Evolutionary conservation across 2,888 invertebrate genomes (phyloP).

Genomic region (Hypomecis punctinalis): DNA sequence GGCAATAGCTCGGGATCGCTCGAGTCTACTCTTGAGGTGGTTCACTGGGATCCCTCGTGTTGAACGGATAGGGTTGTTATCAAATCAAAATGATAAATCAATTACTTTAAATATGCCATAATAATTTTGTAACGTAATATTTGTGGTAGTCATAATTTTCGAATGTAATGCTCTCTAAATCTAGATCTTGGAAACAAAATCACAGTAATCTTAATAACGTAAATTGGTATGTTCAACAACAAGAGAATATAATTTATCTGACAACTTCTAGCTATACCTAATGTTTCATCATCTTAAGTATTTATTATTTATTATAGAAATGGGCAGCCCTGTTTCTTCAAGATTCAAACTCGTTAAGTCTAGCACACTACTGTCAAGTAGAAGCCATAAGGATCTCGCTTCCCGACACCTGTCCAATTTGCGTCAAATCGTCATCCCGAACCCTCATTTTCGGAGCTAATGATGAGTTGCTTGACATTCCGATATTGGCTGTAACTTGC

Average conservation of each 20-base stretch:
- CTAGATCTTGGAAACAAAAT: too few relatives aligned
- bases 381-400: conserved; percentile 51
- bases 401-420: conserved; percentile 76
- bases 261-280: too few relatives aligned
- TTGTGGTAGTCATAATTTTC: too few relatives aligned
- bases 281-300: too few relatives aligned
- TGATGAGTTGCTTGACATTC: conserved; percentile 39
- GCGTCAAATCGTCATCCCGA: conserved; percentile 66
- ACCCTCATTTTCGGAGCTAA: conserved; percentile 54
- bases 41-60: conserved; percentile 52
- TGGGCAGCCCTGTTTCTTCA: conserved; percentile 56
- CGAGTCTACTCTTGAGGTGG: conserved; percentile 53
- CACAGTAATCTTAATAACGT: too few relatives aligned
- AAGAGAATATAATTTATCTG: too few relatives aligned
- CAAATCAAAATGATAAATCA: too few relatives aligned
- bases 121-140: too few relatives aligned
- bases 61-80: conserved; percentile 44
- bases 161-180: too few relatives aligned
- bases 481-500: conserved; percentile 22
- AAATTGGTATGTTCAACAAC: too few relatives aligned
- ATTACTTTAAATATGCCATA: too few relatives aligned
- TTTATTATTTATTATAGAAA: not conserved
- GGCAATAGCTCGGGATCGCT: conserved; percentile 65
- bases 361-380: conserved; percentile 63
- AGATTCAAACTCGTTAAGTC: conserved; percentile 69